Evolutionary conservation across 2,113 vertebrate species (phyloP), one percentile per base, ranked within the genome.

Genomic region (Geococcyx californianus): DNA sequence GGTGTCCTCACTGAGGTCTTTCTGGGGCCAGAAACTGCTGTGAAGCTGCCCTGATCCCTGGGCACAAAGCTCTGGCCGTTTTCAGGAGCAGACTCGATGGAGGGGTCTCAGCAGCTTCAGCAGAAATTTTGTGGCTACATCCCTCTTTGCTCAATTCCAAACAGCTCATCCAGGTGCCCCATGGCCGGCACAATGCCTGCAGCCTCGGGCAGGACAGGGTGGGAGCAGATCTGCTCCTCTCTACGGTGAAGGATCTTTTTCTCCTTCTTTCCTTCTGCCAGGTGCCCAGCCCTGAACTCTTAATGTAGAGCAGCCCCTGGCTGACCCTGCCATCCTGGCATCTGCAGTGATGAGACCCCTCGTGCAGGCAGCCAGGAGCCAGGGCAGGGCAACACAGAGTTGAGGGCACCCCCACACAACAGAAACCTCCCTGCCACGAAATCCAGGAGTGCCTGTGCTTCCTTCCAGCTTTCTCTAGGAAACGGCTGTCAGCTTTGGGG

Each of bases 21-120:
- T 38, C 47, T 36, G 20, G 44, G 34, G 9, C 26, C 3, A 79
- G 44, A 6, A 59, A 52, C 29, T 59, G n/a, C 66, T 52, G 23
- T 67, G 75, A 66, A 56, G 68, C 36, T 70, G 45, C 69, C 70
- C 64, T 58, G 70, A 49, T 9, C 34, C 19, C 56, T 12, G 34
- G 42, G 15, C 0, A 0, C 9, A 28, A 54, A 81, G n/a, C 19
- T 23, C 49, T 82, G 74, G 36, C 13, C 33, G 83, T 1, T 1
- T 19, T n/a, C 0, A 0, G 9, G 51, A 55, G 17, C 14, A n/a
- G 8, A 58, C 16, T 54, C 36, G 23, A 15, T 19, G 11, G 21
- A 51, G 45, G 16, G 4, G 6, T 67, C 77, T 49, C 49, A 38
- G 60, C 52, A 84, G n/a, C 64, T 78, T 62, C 77, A 67, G 38